A percentile compares a stretch with the other conserved stretches of the same genome.
These are phyloP conservation scores for Athene cunicularia DNA, from an alignment of 2,113 vertebrate species.

Conservation along the genomic window DNA sequence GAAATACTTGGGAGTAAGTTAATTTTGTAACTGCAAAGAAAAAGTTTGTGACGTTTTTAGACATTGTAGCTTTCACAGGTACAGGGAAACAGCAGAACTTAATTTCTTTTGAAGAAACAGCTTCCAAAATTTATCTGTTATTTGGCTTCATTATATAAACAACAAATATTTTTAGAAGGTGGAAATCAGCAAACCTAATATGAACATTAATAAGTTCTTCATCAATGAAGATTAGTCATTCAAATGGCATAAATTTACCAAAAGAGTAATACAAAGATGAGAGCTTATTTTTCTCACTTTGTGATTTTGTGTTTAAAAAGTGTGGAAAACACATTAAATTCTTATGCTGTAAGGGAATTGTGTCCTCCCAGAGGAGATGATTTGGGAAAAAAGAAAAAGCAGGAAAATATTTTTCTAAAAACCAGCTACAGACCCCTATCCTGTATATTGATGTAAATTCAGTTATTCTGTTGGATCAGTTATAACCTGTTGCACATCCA, in stretches of 20 bases:
- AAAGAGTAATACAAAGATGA: not conserved
- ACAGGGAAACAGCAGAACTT: not conserved
- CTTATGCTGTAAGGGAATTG: not conserved
- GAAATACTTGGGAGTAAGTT: slow-evolving; percentile 94
- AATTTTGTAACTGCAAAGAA: not conserved
- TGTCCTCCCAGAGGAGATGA: not conserved
- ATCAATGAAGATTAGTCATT: not conserved
- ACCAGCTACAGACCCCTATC: not conserved
- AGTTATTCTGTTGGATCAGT: not conserved
- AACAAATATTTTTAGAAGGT: not conserved
- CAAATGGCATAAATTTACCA: not conserved
- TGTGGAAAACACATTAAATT: not conserved
- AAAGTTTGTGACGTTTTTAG: not conserved
- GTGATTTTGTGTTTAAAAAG: not conserved
- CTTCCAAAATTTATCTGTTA: not conserved
- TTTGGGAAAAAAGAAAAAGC: not conserved
- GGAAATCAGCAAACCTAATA: not conserved
- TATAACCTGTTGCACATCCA: not conserved
- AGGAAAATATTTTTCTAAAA: not conserved
- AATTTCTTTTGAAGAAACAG: not conserved
- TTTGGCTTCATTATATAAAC: not conserved
- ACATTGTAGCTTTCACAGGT: not conserved
- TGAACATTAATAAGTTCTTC: not conserved
- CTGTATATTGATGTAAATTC: not conserved
- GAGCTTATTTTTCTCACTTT: not conserved